phyloP scores from a whole-genome alignment of 2,113 vertebrate species.

The Amia ocellicauda region DNA sequence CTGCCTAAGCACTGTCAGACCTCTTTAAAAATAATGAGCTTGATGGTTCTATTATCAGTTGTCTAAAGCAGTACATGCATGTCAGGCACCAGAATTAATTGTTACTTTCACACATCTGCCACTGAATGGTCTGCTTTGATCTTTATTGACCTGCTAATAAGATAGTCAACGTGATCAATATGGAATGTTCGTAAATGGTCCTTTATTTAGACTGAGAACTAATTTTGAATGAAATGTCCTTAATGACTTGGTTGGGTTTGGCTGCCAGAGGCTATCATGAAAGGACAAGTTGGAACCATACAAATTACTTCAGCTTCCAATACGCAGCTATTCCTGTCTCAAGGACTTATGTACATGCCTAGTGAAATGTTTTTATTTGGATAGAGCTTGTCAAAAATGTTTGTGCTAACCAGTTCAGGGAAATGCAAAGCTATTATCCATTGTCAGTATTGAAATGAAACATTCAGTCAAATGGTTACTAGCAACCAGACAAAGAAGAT shows the following conservation, averaged over 20 bases:
- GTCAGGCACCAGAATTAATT: neutral
- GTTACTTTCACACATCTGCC: conserved; percentile 11
- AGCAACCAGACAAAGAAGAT: no score
- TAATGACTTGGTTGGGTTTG: conserved; percentile 15
- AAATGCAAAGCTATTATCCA: no score
- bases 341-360: no score
- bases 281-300: no score
- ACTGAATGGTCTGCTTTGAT: conserved; percentile 4
- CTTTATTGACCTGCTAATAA: conserved; percentile 32
- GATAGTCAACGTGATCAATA: conserved; percentile 31
- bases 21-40: conserved; percentile 23
- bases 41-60: conserved; percentile 31
- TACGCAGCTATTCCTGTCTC: no score
- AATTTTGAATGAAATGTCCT: conserved; percentile 14
- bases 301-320: neutral
- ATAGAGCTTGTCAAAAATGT: no score
- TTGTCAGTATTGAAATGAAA: no score
- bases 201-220: conserved; percentile 22
- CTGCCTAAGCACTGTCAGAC: conserved; percentile 20
- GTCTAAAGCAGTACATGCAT: conserved; percentile 8
- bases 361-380: no score
- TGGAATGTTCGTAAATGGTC: conserved; percentile 23
- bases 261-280: no score
- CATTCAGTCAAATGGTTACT: no score
- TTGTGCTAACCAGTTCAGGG: no score